These are phyloP conservation scores for Eumerus sabulonum DNA, from an alignment of 2,888 invertebrate species.

Conservation along the genomic window DNA sequence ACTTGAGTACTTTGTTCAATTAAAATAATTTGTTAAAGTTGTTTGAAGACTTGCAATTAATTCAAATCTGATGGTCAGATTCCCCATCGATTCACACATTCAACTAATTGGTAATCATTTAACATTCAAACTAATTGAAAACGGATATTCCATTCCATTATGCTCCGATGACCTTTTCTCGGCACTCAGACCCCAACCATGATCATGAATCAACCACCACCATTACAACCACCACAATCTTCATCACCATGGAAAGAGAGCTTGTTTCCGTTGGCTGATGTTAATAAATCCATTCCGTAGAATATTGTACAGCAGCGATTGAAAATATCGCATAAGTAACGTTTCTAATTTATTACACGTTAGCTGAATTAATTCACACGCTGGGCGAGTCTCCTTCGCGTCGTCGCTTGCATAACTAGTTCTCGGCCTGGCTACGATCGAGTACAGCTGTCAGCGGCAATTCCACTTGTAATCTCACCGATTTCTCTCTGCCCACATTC, in stretches of 20 bases:
- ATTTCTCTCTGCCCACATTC: slow-evolving; percentile 15
- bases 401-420: background rate
- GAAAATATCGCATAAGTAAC: slow-evolving; percentile 26
- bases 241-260: slow-evolving; percentile 2
- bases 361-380: slow-evolving; percentile 35
- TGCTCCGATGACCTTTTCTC: slow-evolving; percentile 51
- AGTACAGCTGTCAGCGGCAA: slow-evolving; percentile 12
- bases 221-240: slow-evolving; percentile 12
- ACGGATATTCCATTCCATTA: slow-evolving; percentile 11
- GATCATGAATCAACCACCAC: slow-evolving; percentile 37
- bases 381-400: slow-evolving; percentile 16
- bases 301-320: slow-evolving; percentile 8
- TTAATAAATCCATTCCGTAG: slow-evolving; percentile 4
- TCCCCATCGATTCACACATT: too few species aligned
- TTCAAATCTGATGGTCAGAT: too few species aligned
- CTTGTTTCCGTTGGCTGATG: slow-evolving; percentile 7
- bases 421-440: slow-evolving; percentile 20
- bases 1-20: too few species aligned
- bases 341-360: slow-evolving; percentile 28
- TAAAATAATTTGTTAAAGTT: too few species aligned
- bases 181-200: slow-evolving; percentile 14
- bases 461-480: slow-evolving; percentile 14
- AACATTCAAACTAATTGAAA: slow-evolving; percentile 39
- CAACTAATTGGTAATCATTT: slow-evolving; percentile 10
- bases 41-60: too few species aligned